Base-by-base conservation (phyloP, 2,113 vertebrate species). In the Hippocampus abdominalis region DNA sequence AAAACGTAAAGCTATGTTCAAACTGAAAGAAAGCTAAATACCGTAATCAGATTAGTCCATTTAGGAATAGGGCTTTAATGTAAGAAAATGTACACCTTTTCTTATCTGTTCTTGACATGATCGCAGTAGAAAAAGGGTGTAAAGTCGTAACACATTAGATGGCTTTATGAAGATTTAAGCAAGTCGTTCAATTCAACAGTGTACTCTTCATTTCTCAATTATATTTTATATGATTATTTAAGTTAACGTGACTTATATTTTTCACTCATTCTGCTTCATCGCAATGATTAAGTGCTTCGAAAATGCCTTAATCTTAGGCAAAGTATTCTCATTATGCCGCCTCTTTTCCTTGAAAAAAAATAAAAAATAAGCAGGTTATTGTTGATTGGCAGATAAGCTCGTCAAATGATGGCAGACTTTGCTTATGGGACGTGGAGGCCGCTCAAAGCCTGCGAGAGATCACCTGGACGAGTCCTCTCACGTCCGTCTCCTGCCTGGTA, bases 371-470 rank as follows among this genome's bases (percentile, higher is more conserved):
- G 13, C 0, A 0, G 2, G 21, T 54, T 48, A 8, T 25, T 69
- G 1, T 76, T 63, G 23, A 62, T 21, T 73, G 69, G 3, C 71
- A 95, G 94, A 66, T 93, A 53, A 94, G 94, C 79, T 91, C 91
- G 66, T 95, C 94, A 60, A 91, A 79, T 18, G 95, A 96, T 5
- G 89, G 94, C 59, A 89, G 89, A 3, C 80, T 96, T 66, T 83
- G 88, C 53, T 72, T 94, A 8, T 95, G 94, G 95, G 89, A 94
- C 73, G 82, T 92, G 3, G 42, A 84, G 70, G 77, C 53, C 0
- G 89, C 91, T 29, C 70, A 75, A 20, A 69, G 70, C 39, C 66
- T 93, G 44, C 77, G 78, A 72, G 91, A 92, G 66, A 92, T 96
- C 82, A 72, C 84, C 60, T 91, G 92, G 84, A 84, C 77, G 27